Base-by-base conservation (phyloP, 2,113 vertebrate genomes). In the Tringa solitaria region DNA sequence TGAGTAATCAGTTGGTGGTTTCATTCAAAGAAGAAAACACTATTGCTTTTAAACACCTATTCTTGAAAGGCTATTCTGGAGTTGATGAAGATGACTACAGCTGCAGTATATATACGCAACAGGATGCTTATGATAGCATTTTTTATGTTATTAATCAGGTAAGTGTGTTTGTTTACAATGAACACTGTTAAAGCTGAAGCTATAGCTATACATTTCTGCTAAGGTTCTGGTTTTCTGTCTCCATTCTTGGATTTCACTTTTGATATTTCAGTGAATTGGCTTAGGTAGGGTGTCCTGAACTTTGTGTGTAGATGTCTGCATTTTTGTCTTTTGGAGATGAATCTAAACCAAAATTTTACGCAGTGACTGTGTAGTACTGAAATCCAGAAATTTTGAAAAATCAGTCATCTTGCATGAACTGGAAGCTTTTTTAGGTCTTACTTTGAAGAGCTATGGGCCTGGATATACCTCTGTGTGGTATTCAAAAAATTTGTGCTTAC, bases 1-100 rank as follows among this genome's bases (percentile, higher is more conserved):
- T 99, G 93, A 99, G 98, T 97, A 99, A 99, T 97, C 99, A 99
- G 96, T 96, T 99, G 95, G 99, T 99, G 86, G 99, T 99, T 86
- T 98, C 99, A 17, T 99, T 99, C 90, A 99, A 99, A 97, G 99
- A 99, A 87, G 99, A 99, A 93, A 99, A 98, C 89, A 96, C 95
- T 21, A 82, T 99, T 96, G 98, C 99, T 73, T 99, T 99, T 93
- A 99, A 99, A 96, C 99, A 98, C 86, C 93, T 99, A 14, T 99
- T 99, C 97, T 96, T 99, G 94, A 99, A 98, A 97, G 98, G 97
- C 60, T 99, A 99, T 97, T 97, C 98, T 45, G 99, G 99, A 15
- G 50, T 79, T 24, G 99, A 99, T 82, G 99, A 99, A 96, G 99
- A 99, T 63, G 99, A 99, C 93, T 99, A 99, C 89, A 98, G 99